Base-by-base conservation (phyloP, 2,797 vertebrate species). In the Enteromius radiatus region DNA sequence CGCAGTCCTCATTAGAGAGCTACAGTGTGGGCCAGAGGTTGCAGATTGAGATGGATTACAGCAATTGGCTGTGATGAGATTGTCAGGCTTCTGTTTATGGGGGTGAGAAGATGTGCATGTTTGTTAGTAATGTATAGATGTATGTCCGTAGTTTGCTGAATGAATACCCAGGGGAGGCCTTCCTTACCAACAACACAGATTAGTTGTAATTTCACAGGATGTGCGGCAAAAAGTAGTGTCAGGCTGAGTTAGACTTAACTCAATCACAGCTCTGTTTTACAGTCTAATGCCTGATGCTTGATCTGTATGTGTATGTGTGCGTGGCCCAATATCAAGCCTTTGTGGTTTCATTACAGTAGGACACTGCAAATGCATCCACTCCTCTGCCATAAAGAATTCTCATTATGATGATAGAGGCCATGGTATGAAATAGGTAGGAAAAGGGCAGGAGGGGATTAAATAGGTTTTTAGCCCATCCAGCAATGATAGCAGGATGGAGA, bases 1-100 rank as follows among this genome's bases (percentile, higher is more conserved):
- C 76, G 52, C 4, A 36, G 84, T 38, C 54, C 86, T 67, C 54
- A 84, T 85, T 86, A 83, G 77, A 45, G 70, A 61, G 33, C n/a
- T 85, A 89, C 85, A 80, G 61, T 88, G 87, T 70, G 84, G 83
- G 86, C 86, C 87, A 89, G 85, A 89, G 88, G 89, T 89, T 89
- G 84, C 88, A 91, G 87, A 90, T 89, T 90, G 88, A 91, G 87
- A 89, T 81, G 43, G 49, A 64, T 88, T 86, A 85, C 83, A 86
- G 88, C 88, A 84, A 76, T 77, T 38, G 79, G 82, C 73, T 70
- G 73, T 88, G 88, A 90, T 90, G 63, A 86, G 89, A 90, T 89
- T 61, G 71, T 36, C n/a, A 8, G 52, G 41, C 28, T 70, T 21
- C 64, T 70, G 10, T 70, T 83, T 61, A 76, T 69, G 52, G 54